Percentiles rank a stretch among this genome's conserved stretches.
Evolutionary conservation across 2,888 invertebrate species (phyloP).

Genomic region (Ormyrus pomaceus): DNA sequence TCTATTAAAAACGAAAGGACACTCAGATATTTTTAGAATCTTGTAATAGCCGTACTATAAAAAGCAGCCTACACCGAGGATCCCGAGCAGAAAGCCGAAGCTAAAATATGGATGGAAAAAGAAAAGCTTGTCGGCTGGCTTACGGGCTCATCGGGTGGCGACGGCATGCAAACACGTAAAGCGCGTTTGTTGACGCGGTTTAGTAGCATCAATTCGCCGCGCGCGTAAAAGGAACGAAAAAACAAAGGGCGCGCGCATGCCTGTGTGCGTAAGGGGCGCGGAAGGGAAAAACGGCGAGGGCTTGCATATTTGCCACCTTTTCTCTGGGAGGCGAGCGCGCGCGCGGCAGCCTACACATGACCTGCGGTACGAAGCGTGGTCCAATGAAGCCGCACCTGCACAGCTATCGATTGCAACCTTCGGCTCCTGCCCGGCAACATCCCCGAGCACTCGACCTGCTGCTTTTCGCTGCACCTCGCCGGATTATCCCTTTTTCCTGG

Average conservation of each 20-base stretch:
- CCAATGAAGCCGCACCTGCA: conserved; percentile 28
- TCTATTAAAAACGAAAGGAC: too few relatives aligned
- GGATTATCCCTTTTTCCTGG: too few relatives aligned
- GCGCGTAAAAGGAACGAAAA: neutral
- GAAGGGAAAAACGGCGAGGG: too few relatives aligned
- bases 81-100: conserved; percentile 26
- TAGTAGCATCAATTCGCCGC: conserved; percentile 1
- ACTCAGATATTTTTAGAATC: neutral
- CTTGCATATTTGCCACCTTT: neutral
- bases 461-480: too few relatives aligned
- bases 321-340: neutral
- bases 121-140: neutral
- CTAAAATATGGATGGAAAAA: conserved; percentile 30
- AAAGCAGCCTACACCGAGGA: neutral
- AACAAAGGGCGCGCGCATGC: neutral
- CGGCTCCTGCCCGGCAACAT: conserved; percentile 13
- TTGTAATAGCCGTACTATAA: conserved; percentile 7
- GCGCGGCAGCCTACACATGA: neutral
- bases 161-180: conserved; percentile 6
- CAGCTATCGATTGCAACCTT: conserved; percentile 36
- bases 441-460: neutral
- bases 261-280: too few relatives aligned
- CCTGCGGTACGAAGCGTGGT: neutral
- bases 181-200: neutral
- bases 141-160: neutral